Evolutionary conservation across 2,888 invertebrate species (phyloP), one percentile per base, ranked within the genome.

Genomic region (Pristionchus exspectatus): DNA sequence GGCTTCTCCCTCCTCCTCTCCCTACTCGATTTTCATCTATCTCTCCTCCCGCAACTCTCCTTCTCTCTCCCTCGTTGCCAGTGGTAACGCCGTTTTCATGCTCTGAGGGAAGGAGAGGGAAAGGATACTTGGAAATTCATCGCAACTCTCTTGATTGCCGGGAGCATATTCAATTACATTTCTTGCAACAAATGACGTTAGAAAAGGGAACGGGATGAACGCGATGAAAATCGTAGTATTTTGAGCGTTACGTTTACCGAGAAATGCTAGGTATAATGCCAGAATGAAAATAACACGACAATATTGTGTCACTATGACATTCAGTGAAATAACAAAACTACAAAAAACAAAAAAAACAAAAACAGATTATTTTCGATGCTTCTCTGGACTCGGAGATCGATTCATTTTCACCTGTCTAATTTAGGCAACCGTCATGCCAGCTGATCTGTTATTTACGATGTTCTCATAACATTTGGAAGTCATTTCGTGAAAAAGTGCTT

Each of bases 11-110:
- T 66, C 69, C 87, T 69, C 44, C 33, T 87, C 44, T 21, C 87
- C 38, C 87, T 54, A 69, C 84, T 85, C 50, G 12, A 59, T 85
- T 85, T 59, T 85, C 84, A 56, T 85, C 63, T 59, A 81, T 81
- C 81, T 81, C 81, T 81, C 81, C 27, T 54, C 50, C 81, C 81
- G n/a, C n/a, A n/a, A 63, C 63, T 63, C 63, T 63, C 18, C 5
- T 14, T n/a, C 72, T 27, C 66, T 66, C 66, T 66, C n/a, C 16
- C 38, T 7, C 44, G 81, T 81, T 81, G 81, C 81, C 27, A 81
- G 54, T 44, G 81, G 50, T 54, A 54, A 81, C 81, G 44, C 12
- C 38, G 74, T 81, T 81, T 63, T 63, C 63, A 63, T 63, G 63
- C 9, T 1, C 10, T 10, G 63, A 63, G 63, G 81, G 27, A 18